Evolutionary conservation across 2,888 invertebrate genomes (phyloP).

Genomic region (Tetheella fluctuosa): DNA sequence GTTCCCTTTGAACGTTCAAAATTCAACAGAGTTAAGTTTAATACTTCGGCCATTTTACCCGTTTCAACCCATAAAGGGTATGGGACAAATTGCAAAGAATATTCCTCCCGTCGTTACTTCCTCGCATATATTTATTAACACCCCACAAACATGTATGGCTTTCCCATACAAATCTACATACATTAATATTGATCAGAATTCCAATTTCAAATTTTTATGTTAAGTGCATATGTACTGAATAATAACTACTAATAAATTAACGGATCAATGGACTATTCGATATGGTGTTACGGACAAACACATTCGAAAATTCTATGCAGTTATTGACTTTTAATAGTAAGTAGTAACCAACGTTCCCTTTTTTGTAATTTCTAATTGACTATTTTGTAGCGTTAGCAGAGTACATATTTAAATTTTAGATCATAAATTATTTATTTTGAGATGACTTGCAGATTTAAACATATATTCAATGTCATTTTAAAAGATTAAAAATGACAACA

Average conservation of each 20-base stretch:
- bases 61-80: not conserved
- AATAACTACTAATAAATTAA: slow-evolving; percentile 8
- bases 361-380: not conserved
- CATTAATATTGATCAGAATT: slow-evolving; percentile 23
- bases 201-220: slow-evolving; percentile 21
- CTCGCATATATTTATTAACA: slow-evolving; percentile 13
- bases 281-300: not conserved
- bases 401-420: not conserved
- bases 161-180: slow-evolving; percentile 21
- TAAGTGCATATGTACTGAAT: slow-evolving; percentile 15
- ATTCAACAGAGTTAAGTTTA: too few relatives aligned
- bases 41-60: not conserved
- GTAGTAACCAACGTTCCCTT: slow-evolving; percentile 12
- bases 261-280: slow-evolving; percentile 8
- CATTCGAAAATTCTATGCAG: not conserved
- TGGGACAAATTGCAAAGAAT: not conserved
- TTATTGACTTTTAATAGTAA: slow-evolving; percentile 18
- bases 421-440: not conserved
- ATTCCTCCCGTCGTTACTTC: slow-evolving; percentile 1
- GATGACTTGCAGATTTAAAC: not conserved
- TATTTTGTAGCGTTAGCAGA: not conserved
- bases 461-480: too few relatives aligned
- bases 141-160: slow-evolving; percentile 10
- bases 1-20: too few relatives aligned
- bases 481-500: too few relatives aligned